These are phyloP conservation scores for Spongilla lacustris DNA, from an alignment of 37 sponge, comb jelly and placozoan genomes.

Conservation along the genomic window DNA sequence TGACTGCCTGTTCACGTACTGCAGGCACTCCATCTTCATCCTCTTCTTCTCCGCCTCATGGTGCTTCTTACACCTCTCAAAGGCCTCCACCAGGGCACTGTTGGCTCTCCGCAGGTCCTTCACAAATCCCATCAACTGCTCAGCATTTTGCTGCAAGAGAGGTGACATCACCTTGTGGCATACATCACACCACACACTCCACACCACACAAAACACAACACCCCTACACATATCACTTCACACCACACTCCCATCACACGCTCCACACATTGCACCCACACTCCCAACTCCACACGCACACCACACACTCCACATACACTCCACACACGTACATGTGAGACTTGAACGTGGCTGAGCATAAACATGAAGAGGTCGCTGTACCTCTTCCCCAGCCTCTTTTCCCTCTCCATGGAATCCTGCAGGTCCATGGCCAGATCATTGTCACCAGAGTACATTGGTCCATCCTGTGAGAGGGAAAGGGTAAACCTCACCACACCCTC, in stretches of 20 bases:
- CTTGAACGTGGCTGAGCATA: constrained; percentile 52
- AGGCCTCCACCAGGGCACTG: constrained; percentile 86
- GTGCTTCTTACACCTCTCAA: constrained; percentile 86
- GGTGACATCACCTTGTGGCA: too few relatives aligned
- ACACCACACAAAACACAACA: too few relatives aligned
- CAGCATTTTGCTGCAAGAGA: constrained; percentile 59
- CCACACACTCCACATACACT: too few relatives aligned
- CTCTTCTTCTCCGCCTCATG: constrained; percentile 81
- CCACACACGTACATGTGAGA: constrained; percentile 75
- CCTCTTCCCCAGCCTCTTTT: constrained; percentile 44
- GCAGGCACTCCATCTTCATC: constrained; percentile 67
- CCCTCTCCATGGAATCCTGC: constrained; percentile 52
- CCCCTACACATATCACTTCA: too few relatives aligned
- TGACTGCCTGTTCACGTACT: constrained; percentile 42
- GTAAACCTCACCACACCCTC: neutral
- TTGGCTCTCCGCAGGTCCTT: constrained; percentile 77
- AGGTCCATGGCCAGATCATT: constrained; percentile 53
- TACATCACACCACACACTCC: too few relatives aligned
- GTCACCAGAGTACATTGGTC: constrained; percentile 19
- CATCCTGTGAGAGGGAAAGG: constrained; percentile 18
- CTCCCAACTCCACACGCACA: too few relatives aligned
- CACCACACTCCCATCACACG: too few relatives aligned
- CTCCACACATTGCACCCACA: too few relatives aligned
- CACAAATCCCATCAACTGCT: constrained; percentile 81
- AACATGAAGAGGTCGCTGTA: constrained; percentile 75